Base-by-base conservation (phyloP, 2,888 invertebrate species). In the Amphipoea oculea region DNA sequence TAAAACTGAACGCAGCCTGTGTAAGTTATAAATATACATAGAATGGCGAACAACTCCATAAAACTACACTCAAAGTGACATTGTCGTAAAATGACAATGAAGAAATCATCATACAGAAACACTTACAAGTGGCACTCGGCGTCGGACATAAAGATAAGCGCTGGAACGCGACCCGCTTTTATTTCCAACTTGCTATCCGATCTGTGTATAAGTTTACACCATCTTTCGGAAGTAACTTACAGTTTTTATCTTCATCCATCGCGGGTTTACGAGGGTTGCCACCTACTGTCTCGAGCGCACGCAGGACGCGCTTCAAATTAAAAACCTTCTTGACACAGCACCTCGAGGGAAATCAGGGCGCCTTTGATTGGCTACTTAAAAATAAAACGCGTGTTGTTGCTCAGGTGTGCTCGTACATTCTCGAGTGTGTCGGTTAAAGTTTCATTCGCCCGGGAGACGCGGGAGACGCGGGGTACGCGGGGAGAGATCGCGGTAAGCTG, bases 361-460 rank as follows among this genome's bases (percentile, higher is more conserved):
- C 42, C 75, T 82, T 82, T 86, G 86, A 86, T 86, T 77, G 77
- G 62, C 77, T 84, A 66, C 79, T 84, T 84, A 79, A 77, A 86
- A 82, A 86, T 82, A 84, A 78, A 84, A 81, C 78, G 76, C 62
- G 67, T 73, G 73, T 75, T 77, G 60, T 72, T 75, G 74, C 48
- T 74, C 42, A 66, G 65, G 85, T 75, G 71, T 40, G 62, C 20
- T 9, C 23, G 54, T 71, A 66, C 23, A 51, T 51, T 65, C 51
- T 51, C n/a, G 17, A 54, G 54, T n/a, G n/a, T 20, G 29, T 23
- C 51, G 36, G 72, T 79, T 73, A 69, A 80, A 84, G 54, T 80
- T 80, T 75, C n/a, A 84, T 66, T 29, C 45, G 4, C 23, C n/a
- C 68, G 45, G 17, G 57, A 42, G 29, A 48, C 2, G 54, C 54